Evolutionary conservation across 2,113 vertebrate species (phyloP), one percentile per base, ranked within the genome.

Genomic region (Aptenodytes patagonicus): DNA sequence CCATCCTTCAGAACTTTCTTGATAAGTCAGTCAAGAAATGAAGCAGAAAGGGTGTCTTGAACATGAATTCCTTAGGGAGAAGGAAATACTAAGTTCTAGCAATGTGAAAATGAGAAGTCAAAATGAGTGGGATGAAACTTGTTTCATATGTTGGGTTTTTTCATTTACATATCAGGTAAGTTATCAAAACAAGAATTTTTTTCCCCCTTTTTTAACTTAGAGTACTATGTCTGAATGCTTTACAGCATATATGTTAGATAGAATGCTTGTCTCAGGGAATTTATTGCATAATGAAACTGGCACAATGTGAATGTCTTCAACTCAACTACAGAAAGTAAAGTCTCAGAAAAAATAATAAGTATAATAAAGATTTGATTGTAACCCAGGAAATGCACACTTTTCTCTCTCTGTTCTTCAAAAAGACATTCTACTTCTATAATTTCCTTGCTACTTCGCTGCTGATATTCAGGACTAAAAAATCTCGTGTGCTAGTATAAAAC

Each of bases 1-100:
- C 44, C 10, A 24, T 64, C 7, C 16, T 83, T 72, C 32, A 85
- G 24, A 51, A n/a, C 17, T 71, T 94, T 77, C 21, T 85, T 91
- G 24, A 4, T 84, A 94, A 91, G 18, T 95, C 77, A 52, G 31
- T 95, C 38, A 95, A 96, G 89, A 96, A 97, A 94, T 87, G n/a
- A 93, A 65, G 36, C 78, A 79, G 51, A 79, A 94, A 94, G 64
- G 54, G 10, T 60, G 51, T 79, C 26, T 79, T 89, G 60, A 95
- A 92, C 47, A 58, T 76, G 51, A 86, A 79, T 94, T 95, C 52
- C 66, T 29, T 17, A 78, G 19, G 51, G 95, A 91, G 32, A 72
- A 92, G 82, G 54, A 89, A 92, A 94, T 44, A 49, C 22, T 81
- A 82, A 62, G 47, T 91, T 89, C 75, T 76, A 40, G 71, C n/a